Base-by-base conservation (phyloP, 1,140 invertebrate genomes). In the Drosophila kikkawai region DNA sequence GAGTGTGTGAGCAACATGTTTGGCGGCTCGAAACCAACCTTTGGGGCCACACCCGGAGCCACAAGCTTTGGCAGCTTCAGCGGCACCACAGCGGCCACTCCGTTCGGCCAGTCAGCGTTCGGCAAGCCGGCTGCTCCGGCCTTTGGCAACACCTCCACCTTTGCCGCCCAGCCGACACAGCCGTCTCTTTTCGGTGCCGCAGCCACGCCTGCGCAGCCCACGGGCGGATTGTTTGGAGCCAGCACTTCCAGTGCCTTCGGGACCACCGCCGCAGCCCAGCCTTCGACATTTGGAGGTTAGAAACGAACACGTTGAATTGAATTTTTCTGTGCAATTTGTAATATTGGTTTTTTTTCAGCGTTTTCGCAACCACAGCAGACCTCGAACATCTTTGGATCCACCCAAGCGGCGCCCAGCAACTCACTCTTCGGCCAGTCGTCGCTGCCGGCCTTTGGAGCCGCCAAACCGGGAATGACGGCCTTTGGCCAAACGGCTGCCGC, bases 361-460 rank as follows among this genome's bases (percentile, higher is more conserved):
- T 92, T 92, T 45, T 78, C 87, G 7, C 91, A 92, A n/a, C 83
- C 80, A 0, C 83, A 85, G 53, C 91, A 91, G 36, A 70, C 80
- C 0, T 85, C 91, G 0, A 91, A 87, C 12, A 91, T 92, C 26
- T 92, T 92, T 37, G 91, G 91, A 13, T 65, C 85, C 8, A 67
- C 79, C 1, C 91, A 85, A 41, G 48, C 83, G 1, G 47, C 82
- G 4, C 8, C 82, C 0, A 88, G 74, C 34, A 86, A 70, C 17
- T 88, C 86, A 1, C 78, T 95, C 6, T 95, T 95, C 91, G 94
- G 94, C 7, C 92, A 93, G 64, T 76, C 85, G 0, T 85, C 93
- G 1, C 93, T 94, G 2, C 93, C 94, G 2, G 93, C 95, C 1
- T 96, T 96, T 92, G 95, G 95, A 7, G 95, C 95, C 15, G 94